Evolutionary conservation across 2,888 invertebrate species (phyloP).

Genomic region (Sinhomidia bicolor): DNA sequence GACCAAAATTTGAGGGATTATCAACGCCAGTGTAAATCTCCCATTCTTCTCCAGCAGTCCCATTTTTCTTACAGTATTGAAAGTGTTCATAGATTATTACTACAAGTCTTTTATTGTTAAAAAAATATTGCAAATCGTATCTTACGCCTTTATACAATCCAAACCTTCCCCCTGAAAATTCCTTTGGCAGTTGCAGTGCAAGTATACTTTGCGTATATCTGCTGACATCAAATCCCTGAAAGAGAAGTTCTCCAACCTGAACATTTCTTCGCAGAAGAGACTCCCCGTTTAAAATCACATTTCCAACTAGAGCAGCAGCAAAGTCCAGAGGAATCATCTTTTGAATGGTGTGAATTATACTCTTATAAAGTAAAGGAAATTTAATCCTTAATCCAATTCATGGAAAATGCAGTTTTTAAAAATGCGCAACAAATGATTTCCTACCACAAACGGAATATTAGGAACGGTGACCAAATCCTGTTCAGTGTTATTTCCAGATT

Average conservation of each 20-base stretch:
- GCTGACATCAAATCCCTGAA: conserved; percentile 63
- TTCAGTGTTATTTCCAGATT: conserved; percentile 42
- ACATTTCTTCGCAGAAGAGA: conserved; percentile 55
- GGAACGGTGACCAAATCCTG: conserved; percentile 53
- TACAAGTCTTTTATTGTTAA: too few species aligned
- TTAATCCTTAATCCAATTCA: neutral
- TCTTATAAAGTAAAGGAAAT: neutral
- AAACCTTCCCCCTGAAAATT: conserved; percentile 57
- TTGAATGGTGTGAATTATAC: neutral
- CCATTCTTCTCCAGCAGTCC: conserved; percentile 67
- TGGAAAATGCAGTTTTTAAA: neutral
- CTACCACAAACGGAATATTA: conserved; percentile 62
- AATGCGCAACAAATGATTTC: neutral
- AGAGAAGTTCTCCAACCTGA: conserved; percentile 55
- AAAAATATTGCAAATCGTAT: neutral
- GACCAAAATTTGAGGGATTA: conserved; percentile 63
- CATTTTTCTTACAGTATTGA: conserved; percentile 75
- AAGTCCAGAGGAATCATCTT: neutral
- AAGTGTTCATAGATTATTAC: too few species aligned
- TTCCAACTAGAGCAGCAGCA: neutral
- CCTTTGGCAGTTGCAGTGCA: conserved; percentile 5
- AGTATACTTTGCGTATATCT: conserved; percentile 34
- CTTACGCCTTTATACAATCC: conserved; percentile 68
- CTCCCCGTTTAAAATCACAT: conserved; percentile 23
- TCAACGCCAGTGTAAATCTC: conserved; percentile 68